Conservation (phyloP, 2,797 vertebrate species). For the Bradypodion ventrale region DNA sequence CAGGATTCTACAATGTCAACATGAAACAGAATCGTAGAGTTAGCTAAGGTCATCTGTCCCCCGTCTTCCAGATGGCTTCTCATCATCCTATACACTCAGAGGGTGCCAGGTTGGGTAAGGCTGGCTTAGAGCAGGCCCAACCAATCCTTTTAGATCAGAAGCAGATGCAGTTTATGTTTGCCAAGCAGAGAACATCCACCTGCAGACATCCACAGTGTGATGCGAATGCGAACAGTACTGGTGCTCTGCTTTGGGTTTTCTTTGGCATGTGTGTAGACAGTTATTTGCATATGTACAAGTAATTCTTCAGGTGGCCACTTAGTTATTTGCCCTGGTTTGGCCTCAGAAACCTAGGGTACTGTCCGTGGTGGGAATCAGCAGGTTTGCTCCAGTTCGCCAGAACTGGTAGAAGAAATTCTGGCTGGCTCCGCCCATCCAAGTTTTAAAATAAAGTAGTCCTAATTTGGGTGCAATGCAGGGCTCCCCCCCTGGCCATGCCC, state of each 20-base stretch:
- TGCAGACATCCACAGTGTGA: neutral
- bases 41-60: constrained; percentile 12
- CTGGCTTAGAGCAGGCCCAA: neutral
- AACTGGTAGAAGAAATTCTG: no score
- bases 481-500: no score
- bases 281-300: no score
- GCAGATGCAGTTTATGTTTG: neutral
- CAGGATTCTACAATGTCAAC: fast-evolving
- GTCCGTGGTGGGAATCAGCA: no score
- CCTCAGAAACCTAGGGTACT: constrained; percentile 1
- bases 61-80: neutral
- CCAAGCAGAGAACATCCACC: no score
- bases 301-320: neutral
- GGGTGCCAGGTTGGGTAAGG: neutral
- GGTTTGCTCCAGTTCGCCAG: no score
- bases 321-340: neutral
- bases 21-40: neutral
- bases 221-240: neutral
- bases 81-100: neutral
- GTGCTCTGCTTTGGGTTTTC: neutral
- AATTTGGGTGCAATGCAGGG: no score
- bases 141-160: neutral
- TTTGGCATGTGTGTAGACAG: no score
- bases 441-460: no score
- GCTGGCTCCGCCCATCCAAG: no score